Evolutionary conservation across 2,797 vertebrate species (phyloP).

Genomic region (Morus bassanus): DNA sequence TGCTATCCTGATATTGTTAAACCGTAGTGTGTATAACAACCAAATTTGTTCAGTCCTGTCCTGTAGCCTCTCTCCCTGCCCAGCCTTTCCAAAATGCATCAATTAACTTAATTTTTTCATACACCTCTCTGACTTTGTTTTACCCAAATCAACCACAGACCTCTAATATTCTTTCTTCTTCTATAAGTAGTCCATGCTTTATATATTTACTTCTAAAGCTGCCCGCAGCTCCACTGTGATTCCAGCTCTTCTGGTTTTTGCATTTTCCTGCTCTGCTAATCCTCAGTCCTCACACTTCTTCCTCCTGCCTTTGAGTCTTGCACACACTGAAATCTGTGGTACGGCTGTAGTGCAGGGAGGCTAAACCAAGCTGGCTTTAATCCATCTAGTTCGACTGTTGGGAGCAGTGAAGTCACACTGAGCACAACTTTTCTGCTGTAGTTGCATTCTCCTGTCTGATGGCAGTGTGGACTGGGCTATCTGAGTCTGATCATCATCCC

Average conservation of each 20-base stretch:
- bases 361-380: not conserved
- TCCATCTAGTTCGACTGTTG: accelerated
- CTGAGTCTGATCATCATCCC: not conserved
- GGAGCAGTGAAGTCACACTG: not conserved
- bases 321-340: not conserved
- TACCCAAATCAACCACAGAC: not conserved
- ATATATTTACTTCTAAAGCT: not conserved
- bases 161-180: not conserved
- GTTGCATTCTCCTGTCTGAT: not conserved
- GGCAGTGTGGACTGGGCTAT: not conserved
- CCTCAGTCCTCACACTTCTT: not conserved
- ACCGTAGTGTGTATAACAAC: not conserved
- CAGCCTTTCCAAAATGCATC: not conserved
- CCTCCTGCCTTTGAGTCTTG: not conserved
- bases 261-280: not conserved
- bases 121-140: not conserved
- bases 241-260: not conserved
- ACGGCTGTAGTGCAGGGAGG: not conserved
- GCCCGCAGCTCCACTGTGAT: not conserved
- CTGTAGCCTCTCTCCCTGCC: not conserved
- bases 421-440: not conserved
- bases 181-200: not conserved
- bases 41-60: not conserved
- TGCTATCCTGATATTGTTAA: not conserved
- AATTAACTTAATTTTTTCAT: not conserved